Evolutionary conservation across 1,140 invertebrate species (phyloP).

Genomic region (Delia radicum): DNA sequence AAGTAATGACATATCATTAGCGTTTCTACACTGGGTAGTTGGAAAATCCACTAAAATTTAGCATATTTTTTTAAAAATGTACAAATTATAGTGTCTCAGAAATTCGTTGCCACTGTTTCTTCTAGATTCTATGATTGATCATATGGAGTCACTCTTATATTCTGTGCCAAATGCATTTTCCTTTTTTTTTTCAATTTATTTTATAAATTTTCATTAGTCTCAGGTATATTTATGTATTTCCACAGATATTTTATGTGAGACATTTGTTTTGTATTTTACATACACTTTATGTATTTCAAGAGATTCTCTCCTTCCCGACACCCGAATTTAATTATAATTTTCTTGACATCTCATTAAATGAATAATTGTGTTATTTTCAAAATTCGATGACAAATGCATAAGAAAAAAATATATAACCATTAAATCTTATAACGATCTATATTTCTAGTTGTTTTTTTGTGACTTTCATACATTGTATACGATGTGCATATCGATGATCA

Average conservation of each 20-base stretch:
- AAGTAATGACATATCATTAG: too few relatives aligned
- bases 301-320: background rate
- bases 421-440: background rate
- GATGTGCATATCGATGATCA: too few relatives aligned
- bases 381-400: background rate
- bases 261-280: background rate
- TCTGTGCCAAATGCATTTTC: constrained; percentile 7
- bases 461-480: background rate
- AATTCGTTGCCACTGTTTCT: background rate
- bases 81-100: background rate
- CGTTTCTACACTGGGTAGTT: too few relatives aligned
- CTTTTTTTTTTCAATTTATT: too few relatives aligned
- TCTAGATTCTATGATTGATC: constrained; percentile 12
- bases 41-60: too few relatives aligned
- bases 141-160: background rate
- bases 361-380: constrained; percentile 2
- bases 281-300: background rate
- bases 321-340: background rate
- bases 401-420: background rate
- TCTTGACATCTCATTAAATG: background rate
- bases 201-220: background rate
- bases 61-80: too few relatives aligned
- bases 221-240: background rate
- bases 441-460: too few relatives aligned
- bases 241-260: too few relatives aligned